Conservation (phyloP, 2,797 vertebrate genomes). For the Enteromius trimaculatus region DNA sequence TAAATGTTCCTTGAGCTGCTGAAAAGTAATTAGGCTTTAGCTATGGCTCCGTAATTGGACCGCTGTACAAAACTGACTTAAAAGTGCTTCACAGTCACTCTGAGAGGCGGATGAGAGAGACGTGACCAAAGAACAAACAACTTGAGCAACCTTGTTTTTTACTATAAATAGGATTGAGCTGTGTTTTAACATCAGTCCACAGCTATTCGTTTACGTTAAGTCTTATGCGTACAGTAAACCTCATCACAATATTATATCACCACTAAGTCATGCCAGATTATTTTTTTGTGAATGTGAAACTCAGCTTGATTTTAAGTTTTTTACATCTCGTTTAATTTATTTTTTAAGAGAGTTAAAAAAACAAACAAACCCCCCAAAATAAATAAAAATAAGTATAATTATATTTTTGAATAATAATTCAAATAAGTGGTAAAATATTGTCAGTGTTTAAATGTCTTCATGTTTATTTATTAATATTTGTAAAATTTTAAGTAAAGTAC, state of each 20-base stretch:
- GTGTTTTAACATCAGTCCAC: not conserved
- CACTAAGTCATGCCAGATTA: no score
- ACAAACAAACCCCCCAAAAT: not conserved
- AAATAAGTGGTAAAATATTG: not conserved
- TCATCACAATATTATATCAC: not conserved
- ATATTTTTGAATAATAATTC: not conserved
- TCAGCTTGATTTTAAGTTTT: no score
- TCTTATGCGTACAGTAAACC: not conserved
- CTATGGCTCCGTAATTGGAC: not conserved
- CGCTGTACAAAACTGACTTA: not conserved
- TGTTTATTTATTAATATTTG: not conserved
- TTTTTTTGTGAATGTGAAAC: not conserved
- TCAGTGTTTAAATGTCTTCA: not conserved
- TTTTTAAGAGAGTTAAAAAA: no score
- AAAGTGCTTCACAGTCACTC: not conserved
- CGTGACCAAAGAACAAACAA: not conserved
- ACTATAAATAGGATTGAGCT: not conserved
- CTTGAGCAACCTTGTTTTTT: not conserved
- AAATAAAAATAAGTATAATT: not conserved
- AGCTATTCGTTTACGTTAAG: not conserved
- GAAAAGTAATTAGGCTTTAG: not conserved
- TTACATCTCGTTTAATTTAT: not conserved
- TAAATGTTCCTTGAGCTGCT: not conserved
- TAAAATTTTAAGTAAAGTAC: not conserved
- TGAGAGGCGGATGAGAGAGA: not conserved